These are phyloP conservation scores for Nymphalis urticae DNA, from an alignment of 2,888 invertebrate species.

Conservation along the genomic window DNA sequence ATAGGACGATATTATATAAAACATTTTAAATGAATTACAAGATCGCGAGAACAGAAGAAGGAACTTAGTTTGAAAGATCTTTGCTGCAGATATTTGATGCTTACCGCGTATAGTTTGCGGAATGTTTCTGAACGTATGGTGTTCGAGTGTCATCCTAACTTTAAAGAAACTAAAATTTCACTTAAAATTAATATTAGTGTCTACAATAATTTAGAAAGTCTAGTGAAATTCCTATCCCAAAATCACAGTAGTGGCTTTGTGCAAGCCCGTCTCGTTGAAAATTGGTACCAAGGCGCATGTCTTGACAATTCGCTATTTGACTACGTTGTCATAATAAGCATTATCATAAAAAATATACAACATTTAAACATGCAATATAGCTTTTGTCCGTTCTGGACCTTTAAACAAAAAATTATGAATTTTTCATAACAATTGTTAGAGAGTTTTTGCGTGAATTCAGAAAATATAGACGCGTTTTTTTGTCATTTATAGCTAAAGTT, in stretches of 20 bases:
- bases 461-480: no score
- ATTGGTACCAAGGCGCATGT: no score
- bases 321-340: no score
- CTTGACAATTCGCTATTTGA: no score
- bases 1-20: background rate
- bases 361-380: no score
- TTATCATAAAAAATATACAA: no score
- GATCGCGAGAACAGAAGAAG: conserved; percentile 2
- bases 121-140: conserved; percentile 24
- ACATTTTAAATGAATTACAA: conserved; percentile 18
- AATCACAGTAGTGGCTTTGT: background rate
- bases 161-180: conserved; percentile 18
- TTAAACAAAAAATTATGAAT: no score
- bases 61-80: conserved; percentile 24
- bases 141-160: conserved; percentile 19
- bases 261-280: no score
- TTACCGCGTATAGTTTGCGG: conserved; percentile 22
- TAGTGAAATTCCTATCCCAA: background rate
- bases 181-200: conserved; percentile 18
- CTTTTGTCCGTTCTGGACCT: no score
- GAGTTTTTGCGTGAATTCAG: no score
- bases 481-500: no score
- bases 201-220: conserved; percentile 9
- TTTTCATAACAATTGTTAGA: no score
- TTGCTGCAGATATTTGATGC: conserved; percentile 26